Conservation (phyloP, 2,113 vertebrate genomes). For the Copsychus sechellarum region DNA sequence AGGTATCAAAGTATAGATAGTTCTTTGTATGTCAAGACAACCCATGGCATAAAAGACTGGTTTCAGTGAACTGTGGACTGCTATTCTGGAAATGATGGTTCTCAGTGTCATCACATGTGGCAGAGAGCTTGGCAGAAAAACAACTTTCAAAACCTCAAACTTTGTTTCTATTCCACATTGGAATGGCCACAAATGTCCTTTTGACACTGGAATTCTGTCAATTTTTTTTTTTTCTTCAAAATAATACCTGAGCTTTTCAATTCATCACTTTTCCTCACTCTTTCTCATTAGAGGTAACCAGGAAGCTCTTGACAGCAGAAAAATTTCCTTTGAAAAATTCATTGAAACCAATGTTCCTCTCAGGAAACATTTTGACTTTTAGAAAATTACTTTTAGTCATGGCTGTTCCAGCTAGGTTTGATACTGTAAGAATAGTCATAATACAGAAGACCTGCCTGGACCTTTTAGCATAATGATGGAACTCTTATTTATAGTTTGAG, state of each 20-base stretch:
- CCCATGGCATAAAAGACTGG: rapidly evolving
- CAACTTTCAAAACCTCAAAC: not conserved
- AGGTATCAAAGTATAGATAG: not conserved
- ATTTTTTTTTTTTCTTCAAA: not conserved
- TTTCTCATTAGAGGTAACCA: not conserved
- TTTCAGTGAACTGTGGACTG: not conserved
- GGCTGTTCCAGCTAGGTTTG: not conserved
- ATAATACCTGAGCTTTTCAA: not conserved
- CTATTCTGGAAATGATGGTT: not conserved
- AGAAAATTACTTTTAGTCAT: not conserved
- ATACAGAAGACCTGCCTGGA: not conserved
- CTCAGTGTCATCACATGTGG: not conserved
- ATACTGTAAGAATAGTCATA: not conserved
- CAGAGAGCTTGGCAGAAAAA: not conserved
- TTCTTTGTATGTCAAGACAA: not conserved
- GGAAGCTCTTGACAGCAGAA: not conserved
- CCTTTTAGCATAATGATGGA: not conserved
- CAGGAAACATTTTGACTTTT: not conserved
- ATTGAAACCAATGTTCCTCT: not conserved
- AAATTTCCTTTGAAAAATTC: not conserved
- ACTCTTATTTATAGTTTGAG: not conserved
- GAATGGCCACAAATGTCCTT: not conserved
- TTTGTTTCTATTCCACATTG: not conserved
- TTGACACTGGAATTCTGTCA: not conserved
- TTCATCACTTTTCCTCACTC: not conserved